These are phyloP conservation scores for Nephrotoma guestfalica DNA, from an alignment of 2,888 invertebrate species.

Conservation along the genomic window DNA sequence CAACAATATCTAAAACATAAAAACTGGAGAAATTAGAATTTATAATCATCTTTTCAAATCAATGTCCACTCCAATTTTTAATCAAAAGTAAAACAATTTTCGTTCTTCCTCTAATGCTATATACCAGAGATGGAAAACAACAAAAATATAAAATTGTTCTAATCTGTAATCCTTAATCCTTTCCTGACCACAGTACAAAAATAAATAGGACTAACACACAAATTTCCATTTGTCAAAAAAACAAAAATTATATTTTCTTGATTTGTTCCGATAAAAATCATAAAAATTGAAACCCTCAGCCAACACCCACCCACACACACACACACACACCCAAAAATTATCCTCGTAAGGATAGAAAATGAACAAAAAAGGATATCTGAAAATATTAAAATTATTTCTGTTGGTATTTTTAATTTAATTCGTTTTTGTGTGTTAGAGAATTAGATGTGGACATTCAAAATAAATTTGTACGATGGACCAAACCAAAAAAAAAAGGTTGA, in stretches of 20 bases:
- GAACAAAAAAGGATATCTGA: not conserved
- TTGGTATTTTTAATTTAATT: not conserved
- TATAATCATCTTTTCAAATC: not conserved
- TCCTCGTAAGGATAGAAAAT: not conserved
- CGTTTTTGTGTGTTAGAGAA: not conserved
- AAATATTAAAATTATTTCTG: not conserved
- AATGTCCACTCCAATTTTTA: not conserved
- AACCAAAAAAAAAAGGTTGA: not conserved
- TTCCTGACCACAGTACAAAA: not conserved
- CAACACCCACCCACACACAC: not conserved
- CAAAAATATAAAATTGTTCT: not conserved
- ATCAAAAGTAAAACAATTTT: not conserved
- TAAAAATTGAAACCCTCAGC: not conserved
- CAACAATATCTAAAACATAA: not conserved
- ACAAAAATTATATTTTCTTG: not conserved
- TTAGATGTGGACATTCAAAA: not conserved
- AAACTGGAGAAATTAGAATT: not conserved
- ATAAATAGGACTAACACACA: not conserved
- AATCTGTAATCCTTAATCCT: not conserved
- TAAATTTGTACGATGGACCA: not conserved
- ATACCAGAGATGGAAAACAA: not conserved
- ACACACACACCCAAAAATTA: not conserved
- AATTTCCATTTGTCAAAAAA: not conserved
- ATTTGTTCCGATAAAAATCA: not conserved
- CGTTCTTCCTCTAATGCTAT: not conserved